Evolutionary conservation across 2,888 invertebrate genomes (phyloP).

Genomic region (Dione vanillae): DNA sequence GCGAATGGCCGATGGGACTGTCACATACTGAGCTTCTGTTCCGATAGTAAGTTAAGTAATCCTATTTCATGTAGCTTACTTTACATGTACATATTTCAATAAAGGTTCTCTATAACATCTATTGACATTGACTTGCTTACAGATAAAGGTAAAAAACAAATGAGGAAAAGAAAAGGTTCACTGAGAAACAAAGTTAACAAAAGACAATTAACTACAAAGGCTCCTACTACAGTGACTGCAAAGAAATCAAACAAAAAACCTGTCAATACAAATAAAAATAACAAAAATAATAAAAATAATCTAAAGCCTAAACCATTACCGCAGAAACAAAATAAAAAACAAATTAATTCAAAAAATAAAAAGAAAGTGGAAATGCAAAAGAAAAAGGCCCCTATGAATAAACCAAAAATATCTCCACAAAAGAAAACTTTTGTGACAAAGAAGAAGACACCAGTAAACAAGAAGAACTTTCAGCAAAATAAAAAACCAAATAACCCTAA

Average conservation of each 20-base stretch:
- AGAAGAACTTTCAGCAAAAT: constrained; percentile 46
- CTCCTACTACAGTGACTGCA: constrained; percentile 22
- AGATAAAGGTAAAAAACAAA: constrained; percentile 49
- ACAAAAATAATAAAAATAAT: too few species aligned
- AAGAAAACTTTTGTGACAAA: constrained; percentile 39
- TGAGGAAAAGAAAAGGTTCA: constrained; percentile 39
- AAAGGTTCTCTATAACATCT: too few species aligned
- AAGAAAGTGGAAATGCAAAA: constrained; percentile 25
- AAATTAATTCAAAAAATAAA: constrained; percentile 22
- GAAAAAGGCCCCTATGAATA: constrained; percentile 21
- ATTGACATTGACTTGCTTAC: background rate
- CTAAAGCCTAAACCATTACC: constrained; percentile 27
- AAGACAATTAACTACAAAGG: constrained; percentile 29
- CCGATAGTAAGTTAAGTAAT: constrained; percentile 67
- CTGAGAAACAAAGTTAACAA: constrained; percentile 40
- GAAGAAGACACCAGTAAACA: constrained; percentile 34
- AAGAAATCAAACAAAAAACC: constrained; percentile 31
- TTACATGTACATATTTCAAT: background rate
- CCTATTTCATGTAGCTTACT: background rate
- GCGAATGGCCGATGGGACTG: constrained; percentile 71
- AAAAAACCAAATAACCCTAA: constrained; percentile 47
- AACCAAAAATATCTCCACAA: constrained; percentile 30
- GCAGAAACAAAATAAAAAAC: constrained; percentile 19
- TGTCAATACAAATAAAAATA: background rate
- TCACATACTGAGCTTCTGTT: constrained; percentile 70